phyloP scores from a whole-genome alignment of 2,888 invertebrate species.

The Apodemia mormo region DNA sequence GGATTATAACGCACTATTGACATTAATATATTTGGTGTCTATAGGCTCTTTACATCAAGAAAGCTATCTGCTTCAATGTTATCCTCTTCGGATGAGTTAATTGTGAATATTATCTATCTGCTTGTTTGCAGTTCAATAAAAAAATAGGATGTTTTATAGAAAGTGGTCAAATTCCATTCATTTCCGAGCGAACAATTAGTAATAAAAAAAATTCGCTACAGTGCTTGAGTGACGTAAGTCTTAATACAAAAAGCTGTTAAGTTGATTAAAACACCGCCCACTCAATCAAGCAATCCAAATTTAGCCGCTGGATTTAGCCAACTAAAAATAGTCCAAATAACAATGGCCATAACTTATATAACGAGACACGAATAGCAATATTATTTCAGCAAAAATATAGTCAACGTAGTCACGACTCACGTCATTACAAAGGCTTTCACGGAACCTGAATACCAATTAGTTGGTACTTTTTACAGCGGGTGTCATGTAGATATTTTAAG shows the following conservation, averaged over 20 bases:
- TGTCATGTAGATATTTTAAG: neutral
- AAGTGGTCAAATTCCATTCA: no score
- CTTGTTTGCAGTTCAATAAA: no score
- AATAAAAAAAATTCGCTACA: neutral
- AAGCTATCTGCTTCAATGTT: no score
- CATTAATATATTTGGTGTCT: no score
- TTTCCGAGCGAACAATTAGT: neutral
- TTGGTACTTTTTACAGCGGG: slow-evolving; percentile 34
- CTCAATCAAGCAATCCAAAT: slow-evolving; percentile 9
- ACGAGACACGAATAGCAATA: neutral
- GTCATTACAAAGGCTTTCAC: neutral
- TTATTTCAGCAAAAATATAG: no score
- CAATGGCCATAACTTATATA: neutral
- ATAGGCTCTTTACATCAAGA: no score
- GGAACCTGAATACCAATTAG: slow-evolving; percentile 15
- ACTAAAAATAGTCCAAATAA: slow-evolving; percentile 9
- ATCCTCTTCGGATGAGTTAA: no score
- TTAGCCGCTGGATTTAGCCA: neutral
- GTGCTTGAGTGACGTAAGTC: neutral
- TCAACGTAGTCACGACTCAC: neutral
- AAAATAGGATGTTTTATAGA: no score
- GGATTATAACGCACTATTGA: no score
- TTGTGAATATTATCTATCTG: no score
- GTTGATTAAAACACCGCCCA: neutral
- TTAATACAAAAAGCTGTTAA: neutral